These are phyloP conservation scores for Psittacula echo DNA, from an alignment of 2,797 vertebrate genomes.

Conservation along the genomic window DNA sequence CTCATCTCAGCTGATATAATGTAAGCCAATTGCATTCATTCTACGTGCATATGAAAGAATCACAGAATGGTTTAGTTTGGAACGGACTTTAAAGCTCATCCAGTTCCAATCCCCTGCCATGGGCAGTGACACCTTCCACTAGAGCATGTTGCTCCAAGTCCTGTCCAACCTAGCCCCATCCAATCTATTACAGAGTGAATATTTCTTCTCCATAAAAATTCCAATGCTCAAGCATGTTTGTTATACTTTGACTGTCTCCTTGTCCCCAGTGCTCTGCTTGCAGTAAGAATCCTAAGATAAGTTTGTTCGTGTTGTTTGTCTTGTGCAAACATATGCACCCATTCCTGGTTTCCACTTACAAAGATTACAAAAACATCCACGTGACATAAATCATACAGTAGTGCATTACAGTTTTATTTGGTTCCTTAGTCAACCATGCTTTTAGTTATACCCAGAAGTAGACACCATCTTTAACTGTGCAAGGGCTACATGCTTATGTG, in stretches of 20 bases:
- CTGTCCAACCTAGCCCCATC: not conserved
- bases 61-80: not conserved
- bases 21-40: not conserved
- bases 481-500: constrained; percentile 37
- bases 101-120: not conserved
- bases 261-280: not conserved
- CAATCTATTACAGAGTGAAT: not conserved
- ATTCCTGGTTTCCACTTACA: not conserved
- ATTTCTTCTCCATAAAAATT: not conserved
- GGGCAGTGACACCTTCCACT: not conserved
- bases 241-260: not conserved
- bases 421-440: constrained; percentile 10
- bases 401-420: constrained; percentile 31
- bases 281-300: not conserved
- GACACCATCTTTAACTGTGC: not conserved
- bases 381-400: not conserved
- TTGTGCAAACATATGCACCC: not conserved
- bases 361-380: not conserved
- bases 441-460: not conserved
- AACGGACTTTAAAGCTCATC: not conserved
- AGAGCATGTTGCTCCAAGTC: not conserved
- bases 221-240: not conserved
- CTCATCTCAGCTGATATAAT: not conserved
- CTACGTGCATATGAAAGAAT: not conserved
- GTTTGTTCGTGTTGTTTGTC: not conserved